Percentiles rank a stretch among this genome's conserved stretches.
Evolutionary conservation across 2,888 invertebrate species (phyloP).

Genomic region (Subacronicta megacephala): DNA sequence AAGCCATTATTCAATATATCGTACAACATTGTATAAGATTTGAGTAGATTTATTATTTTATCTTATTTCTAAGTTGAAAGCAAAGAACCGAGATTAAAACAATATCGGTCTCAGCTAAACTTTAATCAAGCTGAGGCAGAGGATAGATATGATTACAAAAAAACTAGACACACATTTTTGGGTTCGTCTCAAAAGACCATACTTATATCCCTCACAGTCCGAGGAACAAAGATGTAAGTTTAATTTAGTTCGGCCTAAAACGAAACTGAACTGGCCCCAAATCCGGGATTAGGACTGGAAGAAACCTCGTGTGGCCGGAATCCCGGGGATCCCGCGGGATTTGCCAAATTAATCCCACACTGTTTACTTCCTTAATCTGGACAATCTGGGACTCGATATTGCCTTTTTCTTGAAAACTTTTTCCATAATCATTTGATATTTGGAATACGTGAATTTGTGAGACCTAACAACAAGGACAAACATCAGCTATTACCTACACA

Average conservation of each 20-base stretch:
- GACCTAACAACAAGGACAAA: too few relatives aligned
- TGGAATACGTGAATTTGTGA: background rate
- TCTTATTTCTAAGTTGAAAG: conserved; percentile 6
- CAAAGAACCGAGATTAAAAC: background rate
- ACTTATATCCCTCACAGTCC: conserved; percentile 19
- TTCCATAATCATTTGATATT: conserved; percentile 5
- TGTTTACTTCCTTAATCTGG: conserved; percentile 50
- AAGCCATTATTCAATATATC: too few relatives aligned
- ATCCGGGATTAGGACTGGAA: conserved; percentile 47
- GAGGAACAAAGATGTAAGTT: conserved; percentile 38
- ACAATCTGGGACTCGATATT: conserved; percentile 27
- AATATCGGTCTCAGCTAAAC: background rate
- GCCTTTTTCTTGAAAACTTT: conserved; percentile 23
- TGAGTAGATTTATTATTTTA: background rate
- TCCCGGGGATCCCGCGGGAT: conserved; percentile 30
- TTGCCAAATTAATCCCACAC: conserved; percentile 42
- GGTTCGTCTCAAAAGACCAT: conserved; percentile 10
- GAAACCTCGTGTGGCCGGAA: conserved; percentile 30
- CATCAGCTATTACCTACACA: too few relatives aligned
- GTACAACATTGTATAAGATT: too few relatives aligned
- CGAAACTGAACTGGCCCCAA: conserved; percentile 27
- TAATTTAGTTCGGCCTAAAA: conserved; percentile 51
- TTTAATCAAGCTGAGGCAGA: conserved; percentile 5
- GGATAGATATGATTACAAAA: background rate
- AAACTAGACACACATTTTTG: background rate